Evolutionary conservation across 1,140 invertebrate genomes (phyloP), one percentile per base, ranked within the genome.

Genomic region (Bathynomus jamesi): DNA sequence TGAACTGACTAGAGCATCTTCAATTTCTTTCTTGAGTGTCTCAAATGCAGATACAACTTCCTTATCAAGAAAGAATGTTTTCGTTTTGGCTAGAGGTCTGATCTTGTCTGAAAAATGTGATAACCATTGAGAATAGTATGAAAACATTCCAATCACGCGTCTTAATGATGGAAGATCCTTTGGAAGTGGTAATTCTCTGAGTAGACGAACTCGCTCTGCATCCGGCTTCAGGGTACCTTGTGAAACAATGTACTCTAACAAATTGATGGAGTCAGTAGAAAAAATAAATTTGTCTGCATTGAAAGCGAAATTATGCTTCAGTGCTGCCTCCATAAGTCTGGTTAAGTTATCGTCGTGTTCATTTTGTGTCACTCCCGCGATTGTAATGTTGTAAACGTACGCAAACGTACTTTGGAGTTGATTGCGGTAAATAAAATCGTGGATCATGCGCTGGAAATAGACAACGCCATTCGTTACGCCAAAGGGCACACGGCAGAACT

Each of bases 401-500:
- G 72, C 46, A 30, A 70, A 69, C 27, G 67, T 72, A 10, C 67
- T 69, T 3, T 65, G 67, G 5, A 78, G 63, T n/a, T 70, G 25
- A 11, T 76, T 61, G 60, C 73, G 62, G 3, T 29, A 63, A 53
- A 77, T 69, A 7, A 77, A 30, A n/a, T 64, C 40, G 30, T 77
- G 40, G 17, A 77, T 64, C 17, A 28, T 13, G 10, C 65, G n/a
- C 32, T 76, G 76, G 28, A 69, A 77, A n/a, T 28, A 70, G n/a
- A n/a, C n/a, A n/a, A n/a, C n/a, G n/a, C n/a, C n/a, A n/a, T n/a
- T n/a, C n/a, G n/a, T n/a, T n/a, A 82, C 32, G 0, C 81, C 81
- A 69, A 81, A 82, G 8, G 80, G 79, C 10, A 80, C 76, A 28
- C 60, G 61, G n/a, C 60, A 72, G 70, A 74, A 80, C 67, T 79